These are phyloP conservation scores for Lithophane leautieri DNA, from an alignment of 2,888 invertebrate species.

Conservation along the genomic window DNA sequence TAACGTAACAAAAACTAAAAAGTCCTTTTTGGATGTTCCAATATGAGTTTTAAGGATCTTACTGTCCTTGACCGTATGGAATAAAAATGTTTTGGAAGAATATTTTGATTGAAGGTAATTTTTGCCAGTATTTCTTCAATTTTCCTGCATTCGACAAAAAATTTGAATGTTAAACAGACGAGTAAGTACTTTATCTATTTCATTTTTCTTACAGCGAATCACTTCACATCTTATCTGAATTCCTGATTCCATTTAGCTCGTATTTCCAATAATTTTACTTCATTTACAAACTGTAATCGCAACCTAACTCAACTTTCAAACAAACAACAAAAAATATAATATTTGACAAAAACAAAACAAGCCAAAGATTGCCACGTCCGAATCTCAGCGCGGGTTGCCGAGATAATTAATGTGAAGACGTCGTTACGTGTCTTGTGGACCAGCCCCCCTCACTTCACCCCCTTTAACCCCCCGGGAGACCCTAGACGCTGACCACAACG, in stretches of 20 bases:
- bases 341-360: slow-evolving; percentile 61
- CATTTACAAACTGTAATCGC: not conserved
- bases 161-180: fast-evolving
- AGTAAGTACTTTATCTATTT: not conserved
- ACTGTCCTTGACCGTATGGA: not conserved
- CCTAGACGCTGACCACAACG: slow-evolving; percentile 61
- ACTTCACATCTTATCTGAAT: not conserved
- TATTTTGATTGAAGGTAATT: not conserved
- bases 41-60: not conserved
- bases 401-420: slow-evolving; percentile 81
- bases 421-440: slow-evolving; percentile 73
- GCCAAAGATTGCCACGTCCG: slow-evolving; percentile 69
- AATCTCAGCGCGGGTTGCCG: slow-evolving; percentile 70
- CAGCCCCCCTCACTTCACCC: slow-evolving; percentile 23
- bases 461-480: slow-evolving; percentile 42
- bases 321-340: slow-evolving; percentile 36
- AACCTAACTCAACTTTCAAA: not conserved
- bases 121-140: not conserved
- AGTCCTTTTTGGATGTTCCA: slow-evolving; percentile 1
- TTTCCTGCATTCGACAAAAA: not conserved
- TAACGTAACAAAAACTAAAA: slow-evolving; percentile 7
- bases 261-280: not conserved
- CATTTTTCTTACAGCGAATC: not conserved
- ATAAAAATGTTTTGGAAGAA: not conserved
- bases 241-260: not conserved